phyloP scores from a whole-genome alignment of 2,113 vertebrate genomes.

The Bubalus kerabau region DNA sequence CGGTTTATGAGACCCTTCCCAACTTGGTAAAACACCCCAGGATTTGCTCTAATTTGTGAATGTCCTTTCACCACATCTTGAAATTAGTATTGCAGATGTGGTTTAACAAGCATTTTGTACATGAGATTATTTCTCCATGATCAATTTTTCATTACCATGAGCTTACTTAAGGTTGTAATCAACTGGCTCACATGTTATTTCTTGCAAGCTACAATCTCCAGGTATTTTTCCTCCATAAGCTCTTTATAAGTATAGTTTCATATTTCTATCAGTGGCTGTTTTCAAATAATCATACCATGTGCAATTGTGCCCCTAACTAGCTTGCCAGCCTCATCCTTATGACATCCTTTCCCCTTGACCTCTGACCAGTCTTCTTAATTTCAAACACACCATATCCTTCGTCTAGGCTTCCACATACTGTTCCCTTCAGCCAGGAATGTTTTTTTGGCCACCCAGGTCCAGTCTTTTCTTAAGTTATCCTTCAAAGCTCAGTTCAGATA shows the following conservation, averaged over 20 bases:
- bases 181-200: neutral
- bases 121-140: neutral
- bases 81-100: neutral
- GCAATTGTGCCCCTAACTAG: neutral
- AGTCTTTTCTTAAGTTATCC: neutral
- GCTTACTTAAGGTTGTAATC: neutral
- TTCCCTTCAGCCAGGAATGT: neutral
- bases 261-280: neutral
- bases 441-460: neutral
- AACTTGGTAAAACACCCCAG: neutral
- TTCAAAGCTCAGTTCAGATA: neutral
- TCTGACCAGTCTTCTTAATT: neutral
- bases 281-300: neutral
- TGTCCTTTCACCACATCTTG: neutral
- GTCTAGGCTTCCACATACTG: neutral
- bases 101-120: neutral
- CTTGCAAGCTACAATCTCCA: neutral
- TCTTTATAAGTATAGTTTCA: neutral
- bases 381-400: neutral
- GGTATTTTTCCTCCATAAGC: neutral
- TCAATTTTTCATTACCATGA: neutral
- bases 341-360: neutral
- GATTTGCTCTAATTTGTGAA: neutral
- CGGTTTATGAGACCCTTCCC: neutral
- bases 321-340: neutral